A percentile compares a stretch with the other conserved stretches of the same genome.
phyloP scores from a whole-genome alignment of 2,113 vertebrate species.

The Tachuris rubrigastra region DNA sequence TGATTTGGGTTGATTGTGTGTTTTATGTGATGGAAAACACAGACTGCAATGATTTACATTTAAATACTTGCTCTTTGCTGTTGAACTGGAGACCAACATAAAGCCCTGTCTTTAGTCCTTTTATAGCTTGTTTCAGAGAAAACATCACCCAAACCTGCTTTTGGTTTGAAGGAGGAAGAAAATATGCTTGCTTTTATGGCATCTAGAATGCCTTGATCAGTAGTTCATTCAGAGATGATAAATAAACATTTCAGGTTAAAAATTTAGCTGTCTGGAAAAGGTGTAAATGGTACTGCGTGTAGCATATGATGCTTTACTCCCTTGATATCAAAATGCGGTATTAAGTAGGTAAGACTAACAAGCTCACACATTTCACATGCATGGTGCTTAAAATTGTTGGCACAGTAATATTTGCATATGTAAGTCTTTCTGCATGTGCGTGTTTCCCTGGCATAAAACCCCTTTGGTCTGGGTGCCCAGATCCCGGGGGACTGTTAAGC shows the following conservation, averaged over 20 bases:
- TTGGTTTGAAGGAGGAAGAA: background rate
- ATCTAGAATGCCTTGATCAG: background rate
- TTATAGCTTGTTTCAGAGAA: background rate
- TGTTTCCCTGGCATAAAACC: background rate
- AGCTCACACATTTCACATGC: background rate
- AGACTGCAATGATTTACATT: slow-evolving; percentile 56
- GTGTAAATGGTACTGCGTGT: background rate
- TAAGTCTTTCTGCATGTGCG: background rate
- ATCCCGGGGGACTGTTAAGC: accelerated
- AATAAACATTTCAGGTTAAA: background rate
- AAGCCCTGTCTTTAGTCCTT: background rate
- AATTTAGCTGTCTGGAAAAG: background rate
- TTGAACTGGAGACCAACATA: background rate
- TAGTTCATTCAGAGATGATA: background rate
- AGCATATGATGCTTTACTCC: background rate
- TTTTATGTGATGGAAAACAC: slow-evolving; percentile 2
- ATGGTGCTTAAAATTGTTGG: background rate
- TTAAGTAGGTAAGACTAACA: background rate
- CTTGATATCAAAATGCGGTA: background rate
- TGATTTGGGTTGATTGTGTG: background rate
- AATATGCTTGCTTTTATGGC: background rate
- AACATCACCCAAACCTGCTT: background rate
- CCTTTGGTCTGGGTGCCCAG: background rate
- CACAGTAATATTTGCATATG: background rate
- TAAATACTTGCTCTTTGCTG: slow-evolving; percentile 2